These are phyloP conservation scores for Drosophila funebris DNA, from an alignment of 1,140 invertebrate genomes.

Conservation along the genomic window DNA sequence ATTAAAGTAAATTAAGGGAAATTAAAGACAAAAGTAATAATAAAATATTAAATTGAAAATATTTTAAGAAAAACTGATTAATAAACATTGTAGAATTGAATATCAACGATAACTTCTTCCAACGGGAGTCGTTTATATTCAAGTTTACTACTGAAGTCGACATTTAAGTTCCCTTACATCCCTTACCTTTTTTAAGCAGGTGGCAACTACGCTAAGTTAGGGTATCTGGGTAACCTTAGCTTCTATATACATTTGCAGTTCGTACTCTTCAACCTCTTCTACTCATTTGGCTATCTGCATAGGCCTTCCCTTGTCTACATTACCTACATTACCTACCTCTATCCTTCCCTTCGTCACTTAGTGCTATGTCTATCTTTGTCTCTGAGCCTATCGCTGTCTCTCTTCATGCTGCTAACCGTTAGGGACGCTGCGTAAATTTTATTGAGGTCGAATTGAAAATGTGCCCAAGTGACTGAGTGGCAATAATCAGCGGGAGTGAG, in stretches of 20 bases:
- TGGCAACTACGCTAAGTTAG: background rate
- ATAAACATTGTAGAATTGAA: no score
- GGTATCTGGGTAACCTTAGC: background rate
- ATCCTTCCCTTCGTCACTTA: background rate
- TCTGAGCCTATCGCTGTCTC: no score
- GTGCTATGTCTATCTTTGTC: background rate
- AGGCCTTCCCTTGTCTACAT: background rate
- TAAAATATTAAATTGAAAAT: no score
- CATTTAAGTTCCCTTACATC: no score
- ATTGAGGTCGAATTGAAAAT: slow-evolving; percentile 82
- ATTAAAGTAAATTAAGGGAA: no score
- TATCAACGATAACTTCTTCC: no score
- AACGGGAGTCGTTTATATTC: no score
- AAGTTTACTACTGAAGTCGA: no score
- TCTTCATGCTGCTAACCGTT: slow-evolving; percentile 20
- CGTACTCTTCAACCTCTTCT: background rate
- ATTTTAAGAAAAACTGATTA: no score
- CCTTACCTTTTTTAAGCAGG: background rate
- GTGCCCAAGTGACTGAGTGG: slow-evolving; percentile 56
- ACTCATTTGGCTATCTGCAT: slow-evolving; percentile 10
- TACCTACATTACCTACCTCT: background rate
- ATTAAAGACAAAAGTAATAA: no score
- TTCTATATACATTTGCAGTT: background rate
- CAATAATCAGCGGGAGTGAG: background rate
- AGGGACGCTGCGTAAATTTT: slow-evolving; percentile 64